Percentiles rank a stretch among this genome's conserved stretches.
These are phyloP conservation scores for Trematomus bernacchii DNA, from an alignment of 2,797 vertebrate species.

Conservation along the genomic window DNA sequence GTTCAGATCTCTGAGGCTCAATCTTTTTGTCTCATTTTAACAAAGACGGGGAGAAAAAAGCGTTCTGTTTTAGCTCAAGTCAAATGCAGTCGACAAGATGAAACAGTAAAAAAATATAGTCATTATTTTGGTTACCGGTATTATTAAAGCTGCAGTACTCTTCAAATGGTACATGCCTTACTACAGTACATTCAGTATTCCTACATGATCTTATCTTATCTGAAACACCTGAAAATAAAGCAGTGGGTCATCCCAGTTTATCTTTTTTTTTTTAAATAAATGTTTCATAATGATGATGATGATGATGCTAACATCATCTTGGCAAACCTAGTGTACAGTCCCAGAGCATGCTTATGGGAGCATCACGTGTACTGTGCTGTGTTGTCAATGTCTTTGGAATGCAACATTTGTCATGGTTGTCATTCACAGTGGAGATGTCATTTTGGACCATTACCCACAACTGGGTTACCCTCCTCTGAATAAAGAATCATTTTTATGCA, in stretches of 20 bases:
- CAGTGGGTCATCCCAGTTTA: constrained; percentile 56
- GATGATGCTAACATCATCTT: constrained; percentile 58
- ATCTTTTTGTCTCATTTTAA: constrained; percentile 59
- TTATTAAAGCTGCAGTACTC: constrained; percentile 68
- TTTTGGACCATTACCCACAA: constrained; percentile 54
- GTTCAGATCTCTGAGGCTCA: constrained; percentile 52
- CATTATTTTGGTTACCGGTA: constrained; percentile 67
- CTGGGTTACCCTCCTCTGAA: constrained; percentile 59
- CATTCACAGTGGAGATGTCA: constrained; percentile 75
- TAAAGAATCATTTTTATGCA: constrained; percentile 53
- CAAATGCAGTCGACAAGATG: constrained; percentile 57
- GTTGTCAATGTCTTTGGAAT: constrained; percentile 85
- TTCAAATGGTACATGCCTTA: constrained; percentile 80
- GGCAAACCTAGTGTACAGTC: constrained; percentile 81
- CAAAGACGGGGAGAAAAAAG: constrained; percentile 37
- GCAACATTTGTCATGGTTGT: constrained; percentile 82
- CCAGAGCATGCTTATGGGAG: constrained; percentile 84
- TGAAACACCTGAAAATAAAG: constrained; percentile 52
- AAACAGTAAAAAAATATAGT: constrained; percentile 45
- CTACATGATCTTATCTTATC: constrained; percentile 56
- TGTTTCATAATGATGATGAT: constrained; percentile 60
- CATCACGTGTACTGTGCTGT: constrained; percentile 84
- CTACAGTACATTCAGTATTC: constrained; percentile 65
- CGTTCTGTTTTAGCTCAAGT: constrained; percentile 55
- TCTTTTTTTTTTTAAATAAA: constrained; percentile 24